Evolutionary conservation across 2,113 vertebrate genomes (phyloP).

Genomic region (Tupaia tana): DNA sequence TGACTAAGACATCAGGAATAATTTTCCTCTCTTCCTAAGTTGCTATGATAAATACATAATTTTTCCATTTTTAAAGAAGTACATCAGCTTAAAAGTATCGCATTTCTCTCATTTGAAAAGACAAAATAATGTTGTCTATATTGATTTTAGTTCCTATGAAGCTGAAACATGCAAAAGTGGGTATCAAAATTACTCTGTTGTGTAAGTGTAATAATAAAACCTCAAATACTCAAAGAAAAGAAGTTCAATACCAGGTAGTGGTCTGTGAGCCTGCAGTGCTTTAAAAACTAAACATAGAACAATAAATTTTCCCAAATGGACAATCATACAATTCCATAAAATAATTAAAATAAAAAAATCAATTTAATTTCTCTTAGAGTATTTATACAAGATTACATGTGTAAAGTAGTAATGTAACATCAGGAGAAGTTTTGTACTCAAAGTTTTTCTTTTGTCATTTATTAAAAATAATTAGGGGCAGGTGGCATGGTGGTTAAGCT

Average conservation of each 20-base stretch:
- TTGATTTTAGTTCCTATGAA: conserved; percentile 23
- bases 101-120: not conserved
- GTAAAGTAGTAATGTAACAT: not conserved
- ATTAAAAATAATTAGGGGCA: not conserved
- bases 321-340: not conserved
- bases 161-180: not conserved
- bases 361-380: not conserved
- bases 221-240: not conserved
- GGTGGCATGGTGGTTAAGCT: no score
- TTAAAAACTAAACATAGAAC: not conserved
- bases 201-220: not conserved
- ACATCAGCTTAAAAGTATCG: not conserved
- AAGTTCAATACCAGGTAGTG: not conserved
- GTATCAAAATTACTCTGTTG: not conserved
- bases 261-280: not conserved
- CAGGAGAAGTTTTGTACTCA: not conserved
- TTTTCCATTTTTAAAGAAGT: conserved; percentile 14
- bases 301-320: not conserved
- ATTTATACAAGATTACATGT: not conserved
- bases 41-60: not conserved
- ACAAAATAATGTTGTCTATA: not conserved
- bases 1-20: not conserved
- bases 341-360: conserved; percentile 27
- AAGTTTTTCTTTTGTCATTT: not conserved
- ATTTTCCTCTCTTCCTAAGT: conserved; percentile 12